Base-by-base conservation (phyloP, 2,888 invertebrate species). In the Macaria notata region DNA sequence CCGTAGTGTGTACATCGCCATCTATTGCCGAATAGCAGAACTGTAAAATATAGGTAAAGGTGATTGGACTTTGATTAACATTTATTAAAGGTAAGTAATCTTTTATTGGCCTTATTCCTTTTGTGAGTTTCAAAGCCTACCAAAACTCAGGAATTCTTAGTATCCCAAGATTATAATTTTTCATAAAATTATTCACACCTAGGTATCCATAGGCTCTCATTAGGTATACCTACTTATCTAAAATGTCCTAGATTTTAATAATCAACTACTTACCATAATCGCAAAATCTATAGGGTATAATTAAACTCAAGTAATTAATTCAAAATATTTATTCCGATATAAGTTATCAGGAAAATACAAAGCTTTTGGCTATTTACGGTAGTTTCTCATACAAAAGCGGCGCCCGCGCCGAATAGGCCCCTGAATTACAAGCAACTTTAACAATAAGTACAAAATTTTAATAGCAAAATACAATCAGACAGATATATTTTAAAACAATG, bases 321-420 rank as follows among this genome's bases (percentile, higher is more conserved):
- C 30, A 49, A 74, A 73, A 69, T 95, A 94, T 84, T 94, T 95
- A 76, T 92, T 94, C 63, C 95, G 80, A 94, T 95, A 59, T 88
- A 89, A 9, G 60, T 93, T 81, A 94, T 94, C 71, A 94, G 94
- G 76, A 93, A 94, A 72, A 68, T 72, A 77, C 66, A 88, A 70
- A 72, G 69, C 93, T 68, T 94, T 94, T 79, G 92, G 93, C 72
- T 94, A 94, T 62, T 94, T 38, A 41, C 9, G 95, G 95, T 94
- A 76, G 49, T 7, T 38, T 64, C 31, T 31, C 39, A 1, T 51
- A 54, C 19, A 50, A 54, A 51, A 62, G 75, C 80, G 77, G 86
- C 89, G 90, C 90, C 89, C 70, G 90, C 90, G 83, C 87, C 79
- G 76, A 65, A 49, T 31, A 68, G 76, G 77, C 83, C 81, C 81